Conservation (phyloP, 1,140 invertebrate genomes). For the Saccostrea echinata region DNA sequence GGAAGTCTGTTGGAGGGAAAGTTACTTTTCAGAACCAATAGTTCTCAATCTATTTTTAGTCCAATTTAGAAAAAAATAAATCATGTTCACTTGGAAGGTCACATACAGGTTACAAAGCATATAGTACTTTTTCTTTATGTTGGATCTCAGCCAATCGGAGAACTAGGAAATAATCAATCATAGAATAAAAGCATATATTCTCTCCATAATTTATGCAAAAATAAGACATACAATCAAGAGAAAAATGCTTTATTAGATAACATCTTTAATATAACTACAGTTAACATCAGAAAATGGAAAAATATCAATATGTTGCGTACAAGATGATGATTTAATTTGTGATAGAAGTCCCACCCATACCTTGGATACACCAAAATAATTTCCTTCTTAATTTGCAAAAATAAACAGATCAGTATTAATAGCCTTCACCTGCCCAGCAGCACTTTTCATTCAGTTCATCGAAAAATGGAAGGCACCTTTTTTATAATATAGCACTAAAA, state of each 20-base stretch:
- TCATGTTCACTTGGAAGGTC: too few relatives aligned
- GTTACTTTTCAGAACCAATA: too few relatives aligned
- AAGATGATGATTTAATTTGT: not conserved
- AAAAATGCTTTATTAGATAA: not conserved
- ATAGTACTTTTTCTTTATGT: too few relatives aligned
- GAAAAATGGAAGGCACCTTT: not conserved
- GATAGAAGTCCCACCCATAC: constrained; percentile 10
- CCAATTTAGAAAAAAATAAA: too few relatives aligned
- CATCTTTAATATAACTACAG: not conserved
- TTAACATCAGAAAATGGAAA: not conserved
- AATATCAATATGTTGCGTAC: not conserved
- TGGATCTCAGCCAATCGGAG: too few relatives aligned
- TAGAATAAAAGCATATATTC: too few relatives aligned
- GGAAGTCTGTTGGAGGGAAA: too few relatives aligned
- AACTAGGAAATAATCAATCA: too few relatives aligned
- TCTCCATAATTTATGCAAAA: not conserved
- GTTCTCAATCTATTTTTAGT: too few relatives aligned
- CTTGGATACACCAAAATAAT: not conserved
- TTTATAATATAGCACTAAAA: not conserved
- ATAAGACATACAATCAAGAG: not conserved
- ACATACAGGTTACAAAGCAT: too few relatives aligned
- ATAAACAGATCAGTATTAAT: not conserved
- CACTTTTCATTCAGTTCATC: not conserved
- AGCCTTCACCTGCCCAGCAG: constrained; percentile 7
- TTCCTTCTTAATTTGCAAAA: not conserved